phyloP scores from a whole-genome alignment of 1,140 invertebrate genomes.

The Macrobrachium rosenbergii region DNA sequence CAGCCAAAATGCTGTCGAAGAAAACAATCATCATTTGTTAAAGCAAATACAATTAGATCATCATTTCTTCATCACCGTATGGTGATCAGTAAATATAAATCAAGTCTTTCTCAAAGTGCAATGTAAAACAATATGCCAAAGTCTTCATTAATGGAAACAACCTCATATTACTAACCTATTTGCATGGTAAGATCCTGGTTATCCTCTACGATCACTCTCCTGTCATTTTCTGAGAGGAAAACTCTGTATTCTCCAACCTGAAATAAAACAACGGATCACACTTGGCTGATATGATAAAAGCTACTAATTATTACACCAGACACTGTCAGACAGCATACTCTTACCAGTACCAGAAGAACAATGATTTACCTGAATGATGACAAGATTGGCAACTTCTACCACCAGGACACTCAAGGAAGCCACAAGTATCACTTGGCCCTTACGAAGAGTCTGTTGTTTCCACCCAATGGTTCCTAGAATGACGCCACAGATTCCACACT shows the following conservation, averaged over 20 bases:
- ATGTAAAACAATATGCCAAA: neutral
- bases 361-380: slow-evolving; percentile 69
- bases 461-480: slow-evolving; percentile 70
- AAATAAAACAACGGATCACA: neutral
- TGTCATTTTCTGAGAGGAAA: slow-evolving; percentile 35
- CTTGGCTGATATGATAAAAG: neutral
- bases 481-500: slow-evolving; percentile 71
- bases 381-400: slow-evolving; percentile 71
- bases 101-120: too few species aligned
- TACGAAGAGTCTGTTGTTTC: slow-evolving; percentile 68
- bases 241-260: slow-evolving; percentile 50
- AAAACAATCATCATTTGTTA: too few species aligned
- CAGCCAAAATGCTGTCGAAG: slow-evolving; percentile 43
- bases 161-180: slow-evolving; percentile 26
- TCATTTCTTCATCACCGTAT: too few species aligned
- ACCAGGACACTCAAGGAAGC: slow-evolving; percentile 71
- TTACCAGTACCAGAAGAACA: too few species aligned
- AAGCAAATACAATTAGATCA: too few species aligned
- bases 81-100: too few species aligned
- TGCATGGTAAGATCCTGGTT: slow-evolving; percentile 34
- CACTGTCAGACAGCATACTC: neutral
- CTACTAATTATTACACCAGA: neutral
- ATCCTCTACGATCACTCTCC: slow-evolving; percentile 16
- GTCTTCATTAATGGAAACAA: neutral
- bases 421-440: slow-evolving; percentile 72